These are phyloP conservation scores for Lucinisca nassula DNA, from an alignment of 2,888 invertebrate genomes.

Conservation along the genomic window DNA sequence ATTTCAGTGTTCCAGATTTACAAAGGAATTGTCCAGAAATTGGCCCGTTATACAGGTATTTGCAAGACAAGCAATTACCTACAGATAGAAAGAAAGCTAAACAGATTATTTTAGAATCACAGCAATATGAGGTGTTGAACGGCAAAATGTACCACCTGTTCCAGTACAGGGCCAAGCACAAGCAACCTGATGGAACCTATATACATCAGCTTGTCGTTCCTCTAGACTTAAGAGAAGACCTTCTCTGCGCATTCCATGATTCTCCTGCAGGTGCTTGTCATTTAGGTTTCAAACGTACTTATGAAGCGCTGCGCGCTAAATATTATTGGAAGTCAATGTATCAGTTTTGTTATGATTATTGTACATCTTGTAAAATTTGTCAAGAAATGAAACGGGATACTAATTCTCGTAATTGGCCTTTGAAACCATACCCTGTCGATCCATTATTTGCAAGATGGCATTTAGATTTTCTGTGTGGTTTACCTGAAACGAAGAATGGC, in stretches of 20 bases:
- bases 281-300: not conserved
- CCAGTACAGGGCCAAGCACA: not conserved
- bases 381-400: conserved; percentile 1
- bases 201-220: conserved; percentile 5
- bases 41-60: not conserved
- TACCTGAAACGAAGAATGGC: not conserved
- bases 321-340: not conserved
- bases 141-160: not conserved
- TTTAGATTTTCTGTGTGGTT: not conserved
- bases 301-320: not conserved
- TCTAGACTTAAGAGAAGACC: not conserved
- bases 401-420: not conserved
- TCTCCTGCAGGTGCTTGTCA: not conserved
- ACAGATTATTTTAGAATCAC: not conserved
- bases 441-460: not conserved
- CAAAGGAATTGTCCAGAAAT: not conserved
- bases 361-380: conserved; percentile 4
- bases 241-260: conserved; percentile 8
- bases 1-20: not conserved
- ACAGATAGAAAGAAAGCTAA: not conserved
- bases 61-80: not conserved
- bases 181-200: not conserved
- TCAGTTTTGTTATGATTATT: not conserved
- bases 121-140: conserved; percentile 14
- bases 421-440: not conserved